A percentile compares a stretch with the other conserved stretches of the same genome.
These are phyloP conservation scores for Meiosimyza decipiens DNA, from an alignment of 2,888 invertebrate species.

Conservation along the genomic window DNA sequence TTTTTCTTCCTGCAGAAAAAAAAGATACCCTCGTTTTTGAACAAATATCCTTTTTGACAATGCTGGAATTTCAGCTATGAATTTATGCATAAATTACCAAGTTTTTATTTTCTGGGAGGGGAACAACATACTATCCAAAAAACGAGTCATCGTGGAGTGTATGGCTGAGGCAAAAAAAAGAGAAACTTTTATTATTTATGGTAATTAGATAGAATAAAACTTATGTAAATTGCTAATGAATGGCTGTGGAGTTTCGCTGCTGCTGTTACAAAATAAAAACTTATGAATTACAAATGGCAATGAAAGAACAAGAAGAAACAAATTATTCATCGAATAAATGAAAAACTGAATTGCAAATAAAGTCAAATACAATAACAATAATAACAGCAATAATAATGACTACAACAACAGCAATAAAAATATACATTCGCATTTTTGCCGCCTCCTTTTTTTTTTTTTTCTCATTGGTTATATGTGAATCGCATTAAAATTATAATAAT, in stretches of 20 bases:
- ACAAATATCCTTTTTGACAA: background rate
- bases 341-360: constrained; percentile 15
- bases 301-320: too few relatives aligned
- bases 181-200: constrained; percentile 15
- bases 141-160: background rate
- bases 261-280: background rate
- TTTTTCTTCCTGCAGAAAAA: too few relatives aligned
- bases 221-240: constrained; percentile 26
- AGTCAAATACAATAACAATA: constrained; percentile 1
- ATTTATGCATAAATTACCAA: constrained; percentile 16
- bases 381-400: background rate
- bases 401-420: background rate
- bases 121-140: background rate
- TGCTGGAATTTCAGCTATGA: constrained; percentile 8
- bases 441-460: too few relatives aligned
- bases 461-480: background rate
- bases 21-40: too few relatives aligned
- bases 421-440: background rate
- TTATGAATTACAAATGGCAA: constrained; percentile 15
- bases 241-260: constrained; percentile 1
- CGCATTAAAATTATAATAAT: constrained; percentile 23
- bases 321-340: background rate
- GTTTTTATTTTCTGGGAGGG: background rate
- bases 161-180: background rate
- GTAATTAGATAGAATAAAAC: constrained; percentile 18